Evolutionary conservation across 2,113 vertebrate genomes (phyloP), one percentile per base, ranked within the genome.

Genomic region (Leiothrix lutea): DNA sequence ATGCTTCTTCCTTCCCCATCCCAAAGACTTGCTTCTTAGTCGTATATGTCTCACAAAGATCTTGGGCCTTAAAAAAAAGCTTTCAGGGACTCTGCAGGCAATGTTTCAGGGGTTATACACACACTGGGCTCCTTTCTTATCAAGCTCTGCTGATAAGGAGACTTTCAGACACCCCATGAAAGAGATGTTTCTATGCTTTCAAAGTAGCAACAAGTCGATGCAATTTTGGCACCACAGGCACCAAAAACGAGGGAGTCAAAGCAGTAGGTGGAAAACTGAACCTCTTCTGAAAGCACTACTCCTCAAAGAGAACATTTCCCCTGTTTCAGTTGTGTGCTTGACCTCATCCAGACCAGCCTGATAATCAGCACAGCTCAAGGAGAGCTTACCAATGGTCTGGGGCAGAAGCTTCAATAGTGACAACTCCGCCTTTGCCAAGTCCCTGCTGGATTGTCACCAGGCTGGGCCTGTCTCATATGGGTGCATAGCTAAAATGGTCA

Each of bases 391-490:
- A 2, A 12, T 12, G 48, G 61, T 28, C 35, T 61, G 45, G 23
- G n/a, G 8, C 38, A 87, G 56, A 58, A 87, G 33, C 23, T 81
- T 22, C 15, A 4, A 22, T 0, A 8, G 23, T 15, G 35, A 44
- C 13, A 71, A 10, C 57, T 71, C 58, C 35, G 36, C 14, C 13
- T 70, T 62, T 50, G 29, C 23, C 26, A 71, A 53, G 26, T 10
- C 40, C 6, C 3, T n/a, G 38, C 19, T 24, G 53, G 28, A 5
- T n/a, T n/a, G 26, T 9, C 12, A 9, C 31, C 3, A 20, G 2
- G 2, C 1, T 58, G 44, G 3, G 44, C 33, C 4, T 2, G 26
- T 28, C 56, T 62, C 1, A 0, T 9, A 31, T 9, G 3, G 3
- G 2, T 3, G 21, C 42, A 38, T 26, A 22, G 31, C 12, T 42